Base-by-base conservation (phyloP, 2,888 invertebrate genomes). In the Cheilosia urbana region DNA sequence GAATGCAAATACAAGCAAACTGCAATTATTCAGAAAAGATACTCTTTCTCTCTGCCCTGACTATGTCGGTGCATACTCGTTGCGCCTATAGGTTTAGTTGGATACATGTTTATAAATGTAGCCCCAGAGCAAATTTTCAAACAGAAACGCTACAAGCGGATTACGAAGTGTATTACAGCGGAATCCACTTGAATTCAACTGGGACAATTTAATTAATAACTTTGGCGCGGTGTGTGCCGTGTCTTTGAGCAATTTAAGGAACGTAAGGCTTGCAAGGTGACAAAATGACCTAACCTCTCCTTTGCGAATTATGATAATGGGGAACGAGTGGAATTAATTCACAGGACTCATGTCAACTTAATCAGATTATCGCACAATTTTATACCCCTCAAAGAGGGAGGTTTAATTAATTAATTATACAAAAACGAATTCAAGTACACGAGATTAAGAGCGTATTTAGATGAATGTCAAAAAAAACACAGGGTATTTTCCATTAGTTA, bases 301-400 rank as follows among this genome's bases (percentile, higher is more conserved):
- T 27, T 47, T 57, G 65, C 47, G 57, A 65, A 75, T 75, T 55
- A 65, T 65, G 57, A 65, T 65, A 65, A 30, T 37, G 57, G n/a
- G 17, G 65, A 49, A 66, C 40, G 75, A 58, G 49, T 49, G 65
- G 57, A 65, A 66, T 66, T 75, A 75, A 66, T 58, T 57, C 58
- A 49, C 47, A 27, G 47, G 58, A 75, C 65, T 58, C 75, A 65
- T 75, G 75, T 65, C 75, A 75, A 49, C 13, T 51, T 75, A 75
- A 75, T 75, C 75, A 66, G 65, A 75, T 75, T 66, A 58, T 49
- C 65, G 55, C 63, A 19, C 51, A 71, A 40, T 72, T 55, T 72
- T 72, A 53, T 42, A 19, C 5, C 11, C 30, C 15, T 30, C 27
- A 24, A 5, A 30, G 55, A n/a, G 17, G 13, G 27, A 40, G 30